phyloP scores from a whole-genome alignment of 2,888 invertebrate genomes.

The Tyria jacobaeae region DNA sequence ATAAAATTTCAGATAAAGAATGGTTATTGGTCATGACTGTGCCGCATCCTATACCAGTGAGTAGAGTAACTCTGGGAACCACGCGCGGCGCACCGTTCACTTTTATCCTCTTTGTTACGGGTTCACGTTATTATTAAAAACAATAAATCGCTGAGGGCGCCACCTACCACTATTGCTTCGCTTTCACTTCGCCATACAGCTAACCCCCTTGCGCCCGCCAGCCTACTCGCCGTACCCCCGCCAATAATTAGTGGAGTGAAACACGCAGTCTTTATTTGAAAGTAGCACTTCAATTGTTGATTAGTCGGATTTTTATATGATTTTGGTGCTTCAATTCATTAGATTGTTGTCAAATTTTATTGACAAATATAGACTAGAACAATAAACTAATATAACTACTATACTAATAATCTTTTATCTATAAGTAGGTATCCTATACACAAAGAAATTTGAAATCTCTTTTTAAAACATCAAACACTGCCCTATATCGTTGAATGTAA shows the following conservation, averaged over 20 bases:
- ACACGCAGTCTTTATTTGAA: conserved; percentile 63
- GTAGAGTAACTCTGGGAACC: conserved; percentile 18
- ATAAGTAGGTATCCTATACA: no score
- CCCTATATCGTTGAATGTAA: no score
- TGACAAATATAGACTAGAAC: no score
- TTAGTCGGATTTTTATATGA: conserved; percentile 51
- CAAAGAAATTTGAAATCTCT: no score
- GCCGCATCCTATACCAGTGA: conserved; percentile 7
- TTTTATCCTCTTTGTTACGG: conserved; percentile 85
- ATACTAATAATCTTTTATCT: no score
- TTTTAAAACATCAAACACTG: no score
- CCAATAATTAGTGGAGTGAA: conserved; percentile 53
- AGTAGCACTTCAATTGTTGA: conserved; percentile 60
- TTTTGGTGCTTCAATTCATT: conserved; percentile 26
- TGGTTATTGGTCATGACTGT: not conserved
- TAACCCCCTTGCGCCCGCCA: conserved; percentile 41
- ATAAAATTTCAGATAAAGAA: not conserved
- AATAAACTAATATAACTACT: no score
- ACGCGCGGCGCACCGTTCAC: conserved; percentile 69
- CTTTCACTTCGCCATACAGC: conserved; percentile 76
- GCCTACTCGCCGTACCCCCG: conserved; percentile 36
- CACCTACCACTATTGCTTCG: conserved; percentile 83
- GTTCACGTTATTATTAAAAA: conserved; percentile 87
- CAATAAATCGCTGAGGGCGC: conserved; percentile 86
- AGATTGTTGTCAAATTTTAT: not conserved